These are phyloP conservation scores for Actenoides hombroni DNA, from an alignment of 2,113 vertebrate genomes.

Conservation along the genomic window DNA sequence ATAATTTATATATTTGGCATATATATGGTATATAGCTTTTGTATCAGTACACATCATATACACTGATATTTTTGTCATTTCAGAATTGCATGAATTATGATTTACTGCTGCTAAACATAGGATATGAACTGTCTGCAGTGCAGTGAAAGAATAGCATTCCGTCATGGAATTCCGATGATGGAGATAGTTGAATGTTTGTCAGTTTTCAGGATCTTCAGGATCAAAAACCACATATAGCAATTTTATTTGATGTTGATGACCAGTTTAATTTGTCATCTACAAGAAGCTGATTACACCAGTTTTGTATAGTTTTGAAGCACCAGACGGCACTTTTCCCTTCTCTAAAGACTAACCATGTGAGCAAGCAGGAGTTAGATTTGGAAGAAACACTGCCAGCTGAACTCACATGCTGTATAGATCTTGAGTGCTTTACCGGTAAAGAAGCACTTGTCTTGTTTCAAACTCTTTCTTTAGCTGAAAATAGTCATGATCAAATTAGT, in stretches of 20 bases:
- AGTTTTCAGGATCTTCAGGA: neutral
- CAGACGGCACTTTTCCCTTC: constrained; percentile 4
- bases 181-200: neutral
- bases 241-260: neutral
- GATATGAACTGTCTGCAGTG: neutral
- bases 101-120: neutral
- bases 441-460: neutral
- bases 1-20: neutral
- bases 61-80: neutral
- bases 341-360: neutral
- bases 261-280: neutral
- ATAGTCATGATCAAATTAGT: constrained; percentile 2
- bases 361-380: neutral
- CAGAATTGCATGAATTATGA: neutral
- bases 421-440: neutral
- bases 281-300: neutral
- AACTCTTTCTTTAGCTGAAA: neutral
- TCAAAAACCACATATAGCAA: neutral
- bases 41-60: neutral
- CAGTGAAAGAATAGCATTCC: neutral
- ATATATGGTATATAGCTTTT: neutral
- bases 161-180: neutral
- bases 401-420: neutral
- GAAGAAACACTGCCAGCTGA: neutral
- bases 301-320: constrained; percentile 5